These are phyloP conservation scores for Melinaea marsaeus DNA, from an alignment of 2,888 invertebrate genomes.

Conservation along the genomic window DNA sequence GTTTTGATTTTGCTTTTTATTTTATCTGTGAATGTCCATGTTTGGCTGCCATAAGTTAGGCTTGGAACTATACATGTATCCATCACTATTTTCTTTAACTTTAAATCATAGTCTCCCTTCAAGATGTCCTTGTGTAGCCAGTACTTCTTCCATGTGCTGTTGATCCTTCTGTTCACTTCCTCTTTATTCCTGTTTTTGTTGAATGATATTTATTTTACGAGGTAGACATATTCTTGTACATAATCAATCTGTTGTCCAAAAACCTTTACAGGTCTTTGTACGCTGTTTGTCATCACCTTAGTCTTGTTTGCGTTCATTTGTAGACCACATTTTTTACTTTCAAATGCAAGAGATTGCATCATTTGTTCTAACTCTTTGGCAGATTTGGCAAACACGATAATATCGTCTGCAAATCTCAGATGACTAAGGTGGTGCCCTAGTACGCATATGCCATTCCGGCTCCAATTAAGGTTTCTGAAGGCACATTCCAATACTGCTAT, in stretches of 20 bases:
- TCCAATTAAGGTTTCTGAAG: not conserved
- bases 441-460: not conserved
- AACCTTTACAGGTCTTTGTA: not conserved
- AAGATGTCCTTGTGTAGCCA: not conserved
- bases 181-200: not conserved
- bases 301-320: not conserved
- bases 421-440: not conserved
- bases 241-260: not conserved
- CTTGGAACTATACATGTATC: not conserved
- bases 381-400: not conserved
- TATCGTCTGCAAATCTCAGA: conserved; percentile 3
- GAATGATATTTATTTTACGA: not conserved
- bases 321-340: not conserved
- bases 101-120: not conserved
- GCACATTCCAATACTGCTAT: not conserved
- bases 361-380: not conserved
- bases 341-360: not conserved
- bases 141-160: not conserved
- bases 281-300: not conserved
- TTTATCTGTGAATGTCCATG: conserved; percentile 12
- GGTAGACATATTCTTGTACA: not conserved
- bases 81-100: not conserved
- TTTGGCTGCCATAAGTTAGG: not conserved
- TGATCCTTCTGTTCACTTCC: not conserved
- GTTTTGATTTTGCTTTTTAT: conserved; percentile 5